These are phyloP conservation scores for Serranus cabrilla DNA, from an alignment of 2,797 vertebrate genomes.

Conservation along the genomic window DNA sequence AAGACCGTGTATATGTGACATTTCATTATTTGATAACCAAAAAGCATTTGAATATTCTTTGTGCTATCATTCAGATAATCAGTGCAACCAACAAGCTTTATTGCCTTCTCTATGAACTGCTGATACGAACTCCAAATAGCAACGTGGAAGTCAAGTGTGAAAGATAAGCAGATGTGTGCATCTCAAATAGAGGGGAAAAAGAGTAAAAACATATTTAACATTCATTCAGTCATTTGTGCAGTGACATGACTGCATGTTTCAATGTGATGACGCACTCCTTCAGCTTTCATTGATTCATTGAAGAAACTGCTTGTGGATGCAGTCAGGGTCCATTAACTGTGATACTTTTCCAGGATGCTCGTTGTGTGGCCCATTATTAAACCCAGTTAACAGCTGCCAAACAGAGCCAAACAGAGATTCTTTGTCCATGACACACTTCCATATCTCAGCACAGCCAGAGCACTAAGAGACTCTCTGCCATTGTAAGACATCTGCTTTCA, in stretches of 20 bases:
- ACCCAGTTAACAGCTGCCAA: constrained; percentile 76
- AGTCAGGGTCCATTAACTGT: constrained; percentile 73
- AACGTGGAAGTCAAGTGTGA: constrained; percentile 41
- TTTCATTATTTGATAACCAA: constrained; percentile 52
- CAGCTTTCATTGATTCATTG: constrained; percentile 64
- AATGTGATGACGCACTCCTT: constrained; percentile 54
- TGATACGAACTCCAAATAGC: constrained; percentile 32
- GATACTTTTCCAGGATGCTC: constrained; percentile 67
- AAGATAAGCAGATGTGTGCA: constrained; percentile 41
- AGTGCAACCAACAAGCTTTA: constrained; percentile 22
- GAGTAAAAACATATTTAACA: constrained; percentile 37
- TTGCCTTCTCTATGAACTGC: constrained; percentile 18
- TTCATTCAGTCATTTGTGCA: constrained; percentile 54
- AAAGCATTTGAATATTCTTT: constrained; percentile 39
- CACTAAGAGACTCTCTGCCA: constrained; percentile 57
- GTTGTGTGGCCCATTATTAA: constrained; percentile 76
- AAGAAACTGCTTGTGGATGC: constrained; percentile 65
- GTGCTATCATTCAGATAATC: constrained; percentile 44
- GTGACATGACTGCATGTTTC: constrained; percentile 45
- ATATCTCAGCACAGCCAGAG: constrained; percentile 63
- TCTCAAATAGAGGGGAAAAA: constrained; percentile 40
- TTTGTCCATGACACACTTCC: constrained; percentile 67
- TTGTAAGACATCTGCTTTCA: constrained; percentile 77
- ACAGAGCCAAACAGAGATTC: constrained; percentile 61
- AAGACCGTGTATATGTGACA: constrained; percentile 40